A percentile compares a stretch with the other conserved stretches of the same genome.
Evolutionary conservation across 2,797 vertebrate genomes (phyloP).

Genomic region (Falco cherrug): DNA sequence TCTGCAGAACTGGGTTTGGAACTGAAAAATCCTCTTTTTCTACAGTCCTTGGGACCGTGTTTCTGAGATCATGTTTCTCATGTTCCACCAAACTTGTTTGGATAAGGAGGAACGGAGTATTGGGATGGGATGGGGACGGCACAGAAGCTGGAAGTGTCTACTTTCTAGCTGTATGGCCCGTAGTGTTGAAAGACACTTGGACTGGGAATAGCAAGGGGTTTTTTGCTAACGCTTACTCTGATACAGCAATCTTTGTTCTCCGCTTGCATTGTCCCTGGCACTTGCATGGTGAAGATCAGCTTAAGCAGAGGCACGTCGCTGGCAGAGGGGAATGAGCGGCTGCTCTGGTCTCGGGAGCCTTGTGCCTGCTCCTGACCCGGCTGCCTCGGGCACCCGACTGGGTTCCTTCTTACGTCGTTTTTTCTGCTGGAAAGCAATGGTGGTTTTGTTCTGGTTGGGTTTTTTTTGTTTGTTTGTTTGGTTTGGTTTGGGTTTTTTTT

Average conservation of each 20-base stretch:
- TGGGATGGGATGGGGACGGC: rapidly evolving
- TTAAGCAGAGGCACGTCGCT: neutral
- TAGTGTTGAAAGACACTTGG: rapidly evolving
- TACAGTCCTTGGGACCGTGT: neutral
- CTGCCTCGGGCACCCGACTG: neutral
- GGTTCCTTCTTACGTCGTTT: neutral
- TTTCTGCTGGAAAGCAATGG: neutral
- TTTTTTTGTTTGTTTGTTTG: neutral
- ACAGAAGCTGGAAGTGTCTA: neutral
- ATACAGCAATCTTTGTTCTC: neutral
- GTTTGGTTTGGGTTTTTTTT: too few species aligned
- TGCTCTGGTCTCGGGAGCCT: neutral
- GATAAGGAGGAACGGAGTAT: neutral
- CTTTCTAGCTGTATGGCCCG: rapidly evolving
- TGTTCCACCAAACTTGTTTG: too few species aligned
- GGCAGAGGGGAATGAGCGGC: too few species aligned
- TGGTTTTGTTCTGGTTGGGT: rapidly evolving
- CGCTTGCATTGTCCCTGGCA: neutral
- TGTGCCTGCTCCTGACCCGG: neutral
- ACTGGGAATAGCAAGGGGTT: neutral
- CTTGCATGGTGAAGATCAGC: rapidly evolving
- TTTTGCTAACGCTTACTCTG: neutral
- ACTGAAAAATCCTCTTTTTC: neutral
- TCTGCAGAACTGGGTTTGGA: neutral
- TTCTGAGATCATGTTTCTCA: rapidly evolving